Base-by-base conservation (phyloP, 2,888 invertebrate species). In the Acronicta leporina region DNA sequence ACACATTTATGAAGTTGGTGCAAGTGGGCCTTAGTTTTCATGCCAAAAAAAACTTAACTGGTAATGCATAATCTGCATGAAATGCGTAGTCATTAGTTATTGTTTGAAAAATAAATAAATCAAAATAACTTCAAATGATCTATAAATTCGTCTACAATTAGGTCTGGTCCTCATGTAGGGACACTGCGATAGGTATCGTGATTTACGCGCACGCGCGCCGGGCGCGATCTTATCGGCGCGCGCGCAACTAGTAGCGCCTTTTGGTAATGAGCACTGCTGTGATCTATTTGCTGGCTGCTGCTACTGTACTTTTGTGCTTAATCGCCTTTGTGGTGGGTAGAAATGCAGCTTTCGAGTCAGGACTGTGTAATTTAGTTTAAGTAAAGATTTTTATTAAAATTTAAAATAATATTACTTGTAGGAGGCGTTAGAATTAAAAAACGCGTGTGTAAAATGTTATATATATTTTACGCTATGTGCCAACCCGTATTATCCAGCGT, bases 141-240 rank as follows among this genome's bases (percentile, higher is more conserved):
- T 84, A 79, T 76, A 77, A 79, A 81, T 82, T 79, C 77, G 74
- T 79, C 80, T 77, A 89, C 91, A 90, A 90, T 90, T 90, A 90
- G 88, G 86, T 80, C 87, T 84, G 71, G 86, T 80, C 84, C 85
- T 84, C 89, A 87, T 89, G 85, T 86, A 80, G 82, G 84, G 84
- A 83, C 83, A 81, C 63, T 63, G 73, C 81, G 91, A 89, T 91
- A 90, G 77, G 87, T 90, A 91, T 83, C 83, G 87, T 91, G 91
- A 91, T 90, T 89, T 90, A 90, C 89, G 88, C 86, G 80, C 79
- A 67, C 71, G 75, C 77, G 64, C 66, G 71, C 72, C 60, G 66
- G 64, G 64, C 62, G 73, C 80, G 91, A 90, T 90, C 60, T 72
- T 84, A 90, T 90, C 80, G 76, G 75, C 77, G 78, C 75, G 68